These are phyloP conservation scores for Gonatopus flavifemur DNA, from an alignment of 1,140 invertebrate species.

Conservation along the genomic window DNA sequence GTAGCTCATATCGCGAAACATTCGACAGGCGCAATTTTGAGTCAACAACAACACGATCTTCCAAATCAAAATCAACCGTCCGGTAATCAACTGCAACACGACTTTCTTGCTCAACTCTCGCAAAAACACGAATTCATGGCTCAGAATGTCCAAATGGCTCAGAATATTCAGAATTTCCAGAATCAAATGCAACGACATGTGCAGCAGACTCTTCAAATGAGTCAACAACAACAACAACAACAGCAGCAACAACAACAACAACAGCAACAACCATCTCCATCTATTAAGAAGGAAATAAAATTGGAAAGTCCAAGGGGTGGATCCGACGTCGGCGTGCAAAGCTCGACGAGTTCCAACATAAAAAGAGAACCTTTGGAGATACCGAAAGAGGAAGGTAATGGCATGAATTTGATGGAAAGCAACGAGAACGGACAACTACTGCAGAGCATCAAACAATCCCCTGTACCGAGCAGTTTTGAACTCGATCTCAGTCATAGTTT, in stretches of 20 bases:
- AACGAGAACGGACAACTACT: conserved; percentile 44
- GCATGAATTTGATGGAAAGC: conserved; percentile 26
- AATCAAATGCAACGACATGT: conserved; percentile 55
- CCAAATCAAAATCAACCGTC: conserved; percentile 28
- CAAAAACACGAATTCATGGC: conserved; percentile 56
- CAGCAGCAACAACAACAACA: conserved; percentile 20
- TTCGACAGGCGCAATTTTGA: conserved; percentile 61
- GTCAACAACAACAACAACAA: conserved; percentile 33
- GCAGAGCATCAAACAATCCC: conserved; percentile 40
- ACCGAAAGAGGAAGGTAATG: conserved; percentile 19
- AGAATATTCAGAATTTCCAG: conserved; percentile 53
- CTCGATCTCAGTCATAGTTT: conserved; percentile 52
- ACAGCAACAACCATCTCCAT: too few species aligned
- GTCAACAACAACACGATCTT: conserved; percentile 51
- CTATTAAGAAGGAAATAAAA: conserved; percentile 49
- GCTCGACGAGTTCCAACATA: conserved; percentile 44
- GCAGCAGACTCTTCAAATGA: conserved; percentile 49
- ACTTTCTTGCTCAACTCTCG: conserved; percentile 47
- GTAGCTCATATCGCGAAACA: conserved; percentile 73
- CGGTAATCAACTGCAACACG: conserved; percentile 44
- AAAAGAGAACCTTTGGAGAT: conserved; percentile 36
- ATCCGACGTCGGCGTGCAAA: conserved; percentile 25
- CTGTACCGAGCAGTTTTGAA: conserved; percentile 43
- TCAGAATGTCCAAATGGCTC: conserved; percentile 45
- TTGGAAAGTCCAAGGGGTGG: conserved; percentile 39